phyloP scores from a whole-genome alignment of 2,888 invertebrate species.

The Drosophila colorata region DNA sequence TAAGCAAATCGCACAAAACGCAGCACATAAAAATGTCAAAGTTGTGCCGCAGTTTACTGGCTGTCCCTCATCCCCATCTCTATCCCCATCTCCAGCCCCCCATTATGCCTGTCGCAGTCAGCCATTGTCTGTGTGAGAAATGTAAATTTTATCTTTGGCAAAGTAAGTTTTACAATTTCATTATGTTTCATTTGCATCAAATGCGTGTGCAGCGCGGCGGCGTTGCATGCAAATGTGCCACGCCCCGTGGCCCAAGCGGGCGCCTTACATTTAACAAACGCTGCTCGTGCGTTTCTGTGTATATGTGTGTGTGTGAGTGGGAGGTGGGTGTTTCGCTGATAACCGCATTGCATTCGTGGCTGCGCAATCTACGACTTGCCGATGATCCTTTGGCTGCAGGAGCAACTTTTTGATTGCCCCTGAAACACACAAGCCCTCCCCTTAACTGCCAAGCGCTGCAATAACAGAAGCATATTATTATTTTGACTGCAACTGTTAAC shows the following conservation, averaged over 20 bases:
- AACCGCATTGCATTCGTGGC: slow-evolving; percentile 23
- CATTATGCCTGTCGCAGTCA: slow-evolving; percentile 11
- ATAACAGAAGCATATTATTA: slow-evolving; percentile 29
- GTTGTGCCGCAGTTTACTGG: slow-evolving; percentile 52
- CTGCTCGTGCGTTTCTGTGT: background rate
- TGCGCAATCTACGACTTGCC: slow-evolving; percentile 40
- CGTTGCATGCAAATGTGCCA: slow-evolving; percentile 71
- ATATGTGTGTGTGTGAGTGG: slow-evolving; percentile 7
- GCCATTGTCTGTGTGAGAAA: slow-evolving; percentile 66
- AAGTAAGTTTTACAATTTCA: slow-evolving; percentile 79
- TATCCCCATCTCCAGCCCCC: background rate
- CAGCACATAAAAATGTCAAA: slow-evolving; percentile 77
- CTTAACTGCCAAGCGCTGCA: background rate
- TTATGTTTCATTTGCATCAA: slow-evolving; percentile 80
- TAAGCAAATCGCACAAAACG: slow-evolving; percentile 77
- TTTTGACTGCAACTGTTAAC: slow-evolving; percentile 36
- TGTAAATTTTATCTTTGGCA: slow-evolving; percentile 79
- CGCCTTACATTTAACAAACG: slow-evolving; percentile 28
- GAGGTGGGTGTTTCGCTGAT: slow-evolving; percentile 24
- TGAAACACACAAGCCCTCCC: background rate
- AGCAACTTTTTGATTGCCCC: slow-evolving; percentile 62
- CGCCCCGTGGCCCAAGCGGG: slow-evolving; percentile 30
- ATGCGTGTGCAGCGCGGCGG: slow-evolving; percentile 56
- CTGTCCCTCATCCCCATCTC: background rate
- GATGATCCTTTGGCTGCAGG: slow-evolving; percentile 47